Evolutionary conservation across 2,113 vertebrate species (phyloP).

Genomic region (Tamias sibiricus): DNA sequence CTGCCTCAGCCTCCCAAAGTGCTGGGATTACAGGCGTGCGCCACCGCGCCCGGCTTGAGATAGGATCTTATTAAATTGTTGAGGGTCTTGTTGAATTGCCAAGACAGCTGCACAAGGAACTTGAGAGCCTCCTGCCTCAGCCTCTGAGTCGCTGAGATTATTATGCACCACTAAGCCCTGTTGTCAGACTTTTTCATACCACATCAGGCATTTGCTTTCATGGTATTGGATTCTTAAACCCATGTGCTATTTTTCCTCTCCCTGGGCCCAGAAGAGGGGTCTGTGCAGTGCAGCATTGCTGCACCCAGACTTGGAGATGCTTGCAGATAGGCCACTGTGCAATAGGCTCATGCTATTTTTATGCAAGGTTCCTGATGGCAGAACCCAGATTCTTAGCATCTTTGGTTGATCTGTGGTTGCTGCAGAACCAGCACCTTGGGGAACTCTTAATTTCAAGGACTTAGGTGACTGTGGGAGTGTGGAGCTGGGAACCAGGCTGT

Average conservation of each 20-base stretch:
- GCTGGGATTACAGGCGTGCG: too few species aligned
- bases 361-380: background rate
- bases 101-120: too few species aligned
- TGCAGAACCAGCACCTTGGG: background rate
- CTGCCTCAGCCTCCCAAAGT: too few species aligned
- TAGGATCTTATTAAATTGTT: too few species aligned
- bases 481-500: background rate
- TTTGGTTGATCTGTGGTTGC: background rate
- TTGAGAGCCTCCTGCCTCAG: too few species aligned
- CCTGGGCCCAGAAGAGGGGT: background rate
- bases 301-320: background rate
- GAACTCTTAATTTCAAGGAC: background rate
- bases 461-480: background rate
- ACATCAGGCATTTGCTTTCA: background rate
- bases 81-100: too few species aligned
- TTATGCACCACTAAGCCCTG: background rate
- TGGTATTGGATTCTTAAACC: background rate
- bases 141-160: too few species aligned
- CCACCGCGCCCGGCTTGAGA: too few species aligned
- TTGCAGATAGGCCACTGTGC: background rate
- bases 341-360: background rate
- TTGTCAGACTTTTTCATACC: background rate
- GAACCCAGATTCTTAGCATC: background rate
- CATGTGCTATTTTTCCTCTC: conserved; percentile 2
- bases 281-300: background rate